Evolutionary conservation across 2,113 vertebrate genomes (phyloP).

Genomic region (Pituophis catenifer): DNA sequence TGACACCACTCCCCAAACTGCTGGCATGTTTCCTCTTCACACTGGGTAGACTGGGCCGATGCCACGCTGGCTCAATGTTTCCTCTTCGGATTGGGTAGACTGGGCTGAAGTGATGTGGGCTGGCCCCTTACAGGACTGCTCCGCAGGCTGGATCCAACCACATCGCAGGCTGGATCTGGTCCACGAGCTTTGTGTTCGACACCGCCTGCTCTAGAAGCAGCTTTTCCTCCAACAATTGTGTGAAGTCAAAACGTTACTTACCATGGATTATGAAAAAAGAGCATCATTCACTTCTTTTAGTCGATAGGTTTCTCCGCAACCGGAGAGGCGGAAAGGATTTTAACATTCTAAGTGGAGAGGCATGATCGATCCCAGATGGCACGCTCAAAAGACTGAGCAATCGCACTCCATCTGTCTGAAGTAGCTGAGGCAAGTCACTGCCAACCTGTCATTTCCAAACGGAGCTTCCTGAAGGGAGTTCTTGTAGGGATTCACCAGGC

Average conservation of each 20-base stretch:
- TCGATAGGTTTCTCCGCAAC: not conserved
- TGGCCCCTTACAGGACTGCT: too few species aligned
- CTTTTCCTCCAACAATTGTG: not conserved
- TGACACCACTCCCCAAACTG: too few species aligned
- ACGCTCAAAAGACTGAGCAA: not conserved
- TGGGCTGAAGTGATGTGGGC: too few species aligned
- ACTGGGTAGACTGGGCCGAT: too few species aligned
- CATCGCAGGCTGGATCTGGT: too few species aligned
- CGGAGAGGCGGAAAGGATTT: not conserved
- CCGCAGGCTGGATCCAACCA: too few species aligned
- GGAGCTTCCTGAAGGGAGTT: not conserved
- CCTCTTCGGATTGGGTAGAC: too few species aligned
- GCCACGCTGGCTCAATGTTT: too few species aligned
- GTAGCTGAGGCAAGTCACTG: not conserved
- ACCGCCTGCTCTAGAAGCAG: not conserved
- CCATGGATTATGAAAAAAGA: constrained; percentile 1
- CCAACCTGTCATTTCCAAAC: not conserved
- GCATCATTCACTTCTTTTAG: not conserved
- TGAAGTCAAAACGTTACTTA: constrained; percentile 2
- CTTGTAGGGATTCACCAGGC: not conserved
- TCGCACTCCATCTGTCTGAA: not conserved
- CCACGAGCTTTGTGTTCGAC: too few species aligned
- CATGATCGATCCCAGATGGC: not conserved
- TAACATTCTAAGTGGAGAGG: not conserved
- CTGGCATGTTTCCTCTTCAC: too few species aligned